These are phyloP conservation scores for Tragopan temminckii DNA, from an alignment of 2,797 vertebrate species.

Conservation along the genomic window DNA sequence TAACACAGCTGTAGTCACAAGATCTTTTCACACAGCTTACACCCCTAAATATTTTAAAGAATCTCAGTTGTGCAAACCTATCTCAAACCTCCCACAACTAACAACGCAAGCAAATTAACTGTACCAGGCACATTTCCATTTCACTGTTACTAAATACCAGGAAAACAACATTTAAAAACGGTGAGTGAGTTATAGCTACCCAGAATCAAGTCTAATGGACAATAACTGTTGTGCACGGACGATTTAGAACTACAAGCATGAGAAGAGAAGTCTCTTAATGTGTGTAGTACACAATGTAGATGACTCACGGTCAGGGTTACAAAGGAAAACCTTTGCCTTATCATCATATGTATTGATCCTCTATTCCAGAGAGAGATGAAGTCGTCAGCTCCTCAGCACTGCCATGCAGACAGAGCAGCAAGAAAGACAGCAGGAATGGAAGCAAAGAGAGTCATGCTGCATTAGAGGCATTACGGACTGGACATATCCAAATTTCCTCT, in stretches of 20 bases:
- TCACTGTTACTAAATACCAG: background rate
- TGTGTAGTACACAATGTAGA: background rate
- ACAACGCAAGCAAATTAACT: background rate
- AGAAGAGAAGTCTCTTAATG: background rate
- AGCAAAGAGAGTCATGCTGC: background rate
- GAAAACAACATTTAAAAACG: background rate
- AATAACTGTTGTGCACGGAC: background rate
- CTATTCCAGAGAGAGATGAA: background rate
- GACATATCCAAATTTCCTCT: background rate
- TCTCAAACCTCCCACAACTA: background rate
- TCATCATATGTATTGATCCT: background rate
- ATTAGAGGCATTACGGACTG: background rate
- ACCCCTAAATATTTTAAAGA: background rate
- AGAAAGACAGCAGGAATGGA: background rate
- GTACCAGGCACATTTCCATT: background rate
- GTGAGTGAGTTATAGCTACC: background rate
- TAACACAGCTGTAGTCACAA: background rate
- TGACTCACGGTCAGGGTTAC: background rate
- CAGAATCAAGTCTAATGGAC: background rate
- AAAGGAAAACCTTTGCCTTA: conserved; percentile 9
- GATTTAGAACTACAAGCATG: background rate
- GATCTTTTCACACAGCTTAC: background rate
- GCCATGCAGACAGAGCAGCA: background rate
- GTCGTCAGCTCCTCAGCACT: background rate
- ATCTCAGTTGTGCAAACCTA: background rate